These are phyloP conservation scores for Sphenopsis melanotis DNA, from an alignment of 2,797 vertebrate species.

Conservation along the genomic window DNA sequence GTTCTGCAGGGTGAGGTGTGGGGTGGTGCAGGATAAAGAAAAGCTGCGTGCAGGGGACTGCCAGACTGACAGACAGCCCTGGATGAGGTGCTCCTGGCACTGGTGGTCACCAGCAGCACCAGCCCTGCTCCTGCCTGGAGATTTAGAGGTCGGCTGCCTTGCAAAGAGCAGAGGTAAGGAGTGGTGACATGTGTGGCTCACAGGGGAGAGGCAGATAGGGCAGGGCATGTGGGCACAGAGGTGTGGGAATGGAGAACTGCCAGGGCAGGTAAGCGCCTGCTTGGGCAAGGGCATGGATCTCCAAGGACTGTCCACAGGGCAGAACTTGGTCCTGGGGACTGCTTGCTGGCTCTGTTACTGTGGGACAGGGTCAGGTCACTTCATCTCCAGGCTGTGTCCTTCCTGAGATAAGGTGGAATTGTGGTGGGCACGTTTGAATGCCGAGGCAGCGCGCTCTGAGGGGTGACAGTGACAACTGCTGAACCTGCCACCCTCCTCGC, in stretches of 20 bases:
- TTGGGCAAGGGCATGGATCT: background rate
- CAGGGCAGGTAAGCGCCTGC: background rate
- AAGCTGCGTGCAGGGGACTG: accelerated
- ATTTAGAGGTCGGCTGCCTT: background rate
- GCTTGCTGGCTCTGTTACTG: background rate
- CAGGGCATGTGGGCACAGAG: accelerated
- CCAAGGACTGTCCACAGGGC: background rate
- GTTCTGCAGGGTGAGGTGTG: background rate
- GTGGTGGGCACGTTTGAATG: accelerated
- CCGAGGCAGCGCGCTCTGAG: background rate
- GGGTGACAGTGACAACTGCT: background rate
- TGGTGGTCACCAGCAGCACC: background rate
- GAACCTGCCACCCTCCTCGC: accelerated
- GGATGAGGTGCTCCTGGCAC: background rate
- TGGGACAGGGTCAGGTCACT: background rate
- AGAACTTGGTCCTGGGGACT: background rate
- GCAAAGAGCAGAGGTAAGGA: background rate
- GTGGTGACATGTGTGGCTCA: background rate
- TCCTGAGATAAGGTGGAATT: background rate
- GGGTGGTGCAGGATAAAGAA: background rate
- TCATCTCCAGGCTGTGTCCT: background rate
- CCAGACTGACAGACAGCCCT: background rate
- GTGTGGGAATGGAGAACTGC: background rate
- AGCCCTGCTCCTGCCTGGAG: background rate
- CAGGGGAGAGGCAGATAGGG: background rate